Evolutionary conservation across 2,797 vertebrate species (phyloP).

Genomic region (Nothura maculosa): DNA sequence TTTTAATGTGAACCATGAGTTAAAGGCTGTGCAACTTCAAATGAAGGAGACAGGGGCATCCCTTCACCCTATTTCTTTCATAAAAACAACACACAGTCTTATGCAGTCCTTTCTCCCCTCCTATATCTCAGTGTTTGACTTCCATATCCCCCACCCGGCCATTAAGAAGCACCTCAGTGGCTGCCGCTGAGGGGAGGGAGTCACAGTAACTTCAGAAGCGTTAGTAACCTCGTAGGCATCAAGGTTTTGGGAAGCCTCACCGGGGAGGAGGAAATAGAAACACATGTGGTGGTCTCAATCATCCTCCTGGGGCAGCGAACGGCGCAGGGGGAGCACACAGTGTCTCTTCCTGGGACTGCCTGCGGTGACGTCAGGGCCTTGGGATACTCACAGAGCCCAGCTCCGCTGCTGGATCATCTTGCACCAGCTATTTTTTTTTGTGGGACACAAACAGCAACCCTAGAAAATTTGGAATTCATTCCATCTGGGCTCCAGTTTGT

Average conservation of each 20-base stretch:
- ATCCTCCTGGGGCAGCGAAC: conserved; percentile 65
- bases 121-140: not conserved
- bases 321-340: conserved; percentile 46
- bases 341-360: conserved; percentile 50
- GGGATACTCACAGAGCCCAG: conserved; percentile 45
- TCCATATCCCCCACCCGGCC: conserved; percentile 33
- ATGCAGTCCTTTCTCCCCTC: not conserved
- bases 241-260: conserved; percentile 72
- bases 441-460: conserved; percentile 18
- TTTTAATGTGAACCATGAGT: not conserved
- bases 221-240: conserved; percentile 73
- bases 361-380: conserved; percentile 53
- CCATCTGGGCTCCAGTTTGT: not conserved
- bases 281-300: conserved; percentile 80
- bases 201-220: conserved; percentile 72
- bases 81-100: not conserved
- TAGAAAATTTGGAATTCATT: conserved; percentile 29
- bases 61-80: not conserved
- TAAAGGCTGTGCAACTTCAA: not conserved
- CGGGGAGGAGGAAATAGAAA: conserved; percentile 79
- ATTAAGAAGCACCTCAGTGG: conserved; percentile 25
- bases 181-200: conserved; percentile 17
- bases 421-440: conserved; percentile 51
- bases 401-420: conserved; percentile 64
- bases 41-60: not conserved